Base-by-base conservation (phyloP, 2,113 vertebrate genomes). In the Xiphias gladius region DNA sequence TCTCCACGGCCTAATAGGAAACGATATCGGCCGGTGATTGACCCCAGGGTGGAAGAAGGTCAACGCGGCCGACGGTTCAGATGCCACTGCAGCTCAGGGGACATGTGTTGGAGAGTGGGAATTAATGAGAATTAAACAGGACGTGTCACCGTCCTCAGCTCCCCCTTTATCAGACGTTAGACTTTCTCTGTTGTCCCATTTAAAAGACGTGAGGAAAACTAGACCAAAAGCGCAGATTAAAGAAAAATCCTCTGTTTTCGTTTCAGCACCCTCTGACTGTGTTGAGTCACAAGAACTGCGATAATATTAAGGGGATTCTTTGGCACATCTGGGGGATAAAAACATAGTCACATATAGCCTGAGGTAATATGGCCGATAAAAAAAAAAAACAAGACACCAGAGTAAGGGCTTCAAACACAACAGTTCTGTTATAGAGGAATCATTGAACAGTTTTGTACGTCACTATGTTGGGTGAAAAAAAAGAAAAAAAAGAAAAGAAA, bases 71-170 rank as follows among this genome's bases (percentile, higher is more conserved):
- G 28, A 58, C 67, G 20, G 72, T 24, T 67, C 50, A 63, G 68
- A 48, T 11, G 35, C 7, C 19, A 1, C 2, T 1, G 14, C 22
- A 14, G 64, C n/a, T 39, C 26, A 14, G 7, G 28, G 20, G 50
- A 12, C 3, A 0, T 2, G 39, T 57, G 22, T 26, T 24, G 24
- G 14, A 55, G 37, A 30, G 30, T 24, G 24, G 66, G 22, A 32
- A 28, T 41, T 62, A 66, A 75, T 74, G 58, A 76, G 76, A 58
- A 37, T 73, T 39, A 52, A 8, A 22, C 52, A 46, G 39, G 65
- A 63, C 26, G n/a, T 14, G 46, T 43, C 5, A 6, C 39, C 41
- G 54, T 76, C 61, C 68, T 48, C 65, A 13, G 54, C 66, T 50
- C 52, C 41, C 46, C 52, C 16, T 16, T 24, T 22, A 32, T 37